These are phyloP conservation scores for Scaptomyza flava DNA, from an alignment of 2,888 invertebrate genomes.

Conservation along the genomic window DNA sequence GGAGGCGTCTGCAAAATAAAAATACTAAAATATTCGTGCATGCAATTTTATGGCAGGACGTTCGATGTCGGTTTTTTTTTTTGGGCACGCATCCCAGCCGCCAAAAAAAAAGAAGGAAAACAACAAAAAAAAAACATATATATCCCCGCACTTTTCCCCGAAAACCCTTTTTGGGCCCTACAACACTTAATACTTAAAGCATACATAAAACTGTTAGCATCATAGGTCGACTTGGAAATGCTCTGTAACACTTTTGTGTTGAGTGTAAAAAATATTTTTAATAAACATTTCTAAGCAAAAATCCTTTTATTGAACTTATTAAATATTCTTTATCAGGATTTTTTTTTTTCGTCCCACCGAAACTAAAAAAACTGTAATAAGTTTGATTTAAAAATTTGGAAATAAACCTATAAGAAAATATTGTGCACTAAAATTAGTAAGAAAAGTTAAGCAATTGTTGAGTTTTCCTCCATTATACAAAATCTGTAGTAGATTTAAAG, in stretches of 20 bases:
- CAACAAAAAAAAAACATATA: background rate
- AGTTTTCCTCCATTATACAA: background rate
- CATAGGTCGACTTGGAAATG: background rate
- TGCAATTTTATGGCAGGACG: slow-evolving; percentile 77
- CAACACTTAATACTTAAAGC: slow-evolving; percentile 25
- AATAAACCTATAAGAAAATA: no score
- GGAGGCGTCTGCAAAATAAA: slow-evolving; percentile 18
- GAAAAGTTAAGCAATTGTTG: background rate
- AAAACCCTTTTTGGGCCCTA: slow-evolving; percentile 24
- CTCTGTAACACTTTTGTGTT: background rate
- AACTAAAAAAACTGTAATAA: no score
- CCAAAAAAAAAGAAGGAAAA: slow-evolving; percentile 37
- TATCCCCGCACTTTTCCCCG: slow-evolving; percentile 22
- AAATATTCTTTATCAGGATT: no score
- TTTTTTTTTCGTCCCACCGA: no score
- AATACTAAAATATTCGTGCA: slow-evolving; percentile 51
- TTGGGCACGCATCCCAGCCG: slow-evolving; percentile 46
- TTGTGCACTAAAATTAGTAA: background rate
- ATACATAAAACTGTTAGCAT: background rate
- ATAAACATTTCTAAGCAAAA: no score
- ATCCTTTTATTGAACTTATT: no score
- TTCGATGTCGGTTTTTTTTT: slow-evolving; percentile 46
- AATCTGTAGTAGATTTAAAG: background rate
- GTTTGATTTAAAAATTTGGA: no score
- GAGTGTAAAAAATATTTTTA: background rate